These are phyloP conservation scores for Nebria salina DNA, from an alignment of 2,888 invertebrate genomes.

Conservation along the genomic window DNA sequence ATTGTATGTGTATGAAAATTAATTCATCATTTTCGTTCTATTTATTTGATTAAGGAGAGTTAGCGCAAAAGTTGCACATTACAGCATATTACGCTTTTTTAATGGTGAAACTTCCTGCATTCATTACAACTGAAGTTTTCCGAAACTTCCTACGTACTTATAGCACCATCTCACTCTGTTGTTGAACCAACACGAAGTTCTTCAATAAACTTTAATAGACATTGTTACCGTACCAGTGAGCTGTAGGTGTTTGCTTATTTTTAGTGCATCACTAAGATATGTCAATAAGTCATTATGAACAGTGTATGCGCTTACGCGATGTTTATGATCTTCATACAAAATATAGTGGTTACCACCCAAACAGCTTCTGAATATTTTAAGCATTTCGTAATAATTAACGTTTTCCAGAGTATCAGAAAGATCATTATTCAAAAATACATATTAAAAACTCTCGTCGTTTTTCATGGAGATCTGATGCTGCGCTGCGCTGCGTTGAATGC, in stretches of 20 bases:
- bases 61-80: too few species aligned
- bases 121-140: constrained; percentile 34
- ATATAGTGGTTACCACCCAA: neutral
- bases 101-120: constrained; percentile 51
- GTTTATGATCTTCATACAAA: too few species aligned
- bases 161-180: too few species aligned
- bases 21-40: constrained; percentile 43
- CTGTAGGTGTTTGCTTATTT: too few species aligned
- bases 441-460: constrained; percentile 15
- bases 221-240: too few species aligned
- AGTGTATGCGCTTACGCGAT: too few species aligned
- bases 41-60: constrained; percentile 39
- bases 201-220: too few species aligned
- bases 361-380: constrained; percentile 9
- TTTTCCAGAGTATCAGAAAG: constrained; percentile 6
- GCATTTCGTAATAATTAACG: constrained; percentile 19
- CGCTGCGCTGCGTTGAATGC: neutral
- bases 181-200: too few species aligned
- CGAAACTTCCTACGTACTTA: too few species aligned
- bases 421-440: constrained; percentile 7
- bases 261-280: too few species aligned
- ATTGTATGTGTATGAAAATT: neutral
- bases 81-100: constrained; percentile 33
- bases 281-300: too few species aligned
- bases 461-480: neutral